phyloP scores from a whole-genome alignment of 2,888 invertebrate genomes.

The Eucera pruinosa region DNA sequence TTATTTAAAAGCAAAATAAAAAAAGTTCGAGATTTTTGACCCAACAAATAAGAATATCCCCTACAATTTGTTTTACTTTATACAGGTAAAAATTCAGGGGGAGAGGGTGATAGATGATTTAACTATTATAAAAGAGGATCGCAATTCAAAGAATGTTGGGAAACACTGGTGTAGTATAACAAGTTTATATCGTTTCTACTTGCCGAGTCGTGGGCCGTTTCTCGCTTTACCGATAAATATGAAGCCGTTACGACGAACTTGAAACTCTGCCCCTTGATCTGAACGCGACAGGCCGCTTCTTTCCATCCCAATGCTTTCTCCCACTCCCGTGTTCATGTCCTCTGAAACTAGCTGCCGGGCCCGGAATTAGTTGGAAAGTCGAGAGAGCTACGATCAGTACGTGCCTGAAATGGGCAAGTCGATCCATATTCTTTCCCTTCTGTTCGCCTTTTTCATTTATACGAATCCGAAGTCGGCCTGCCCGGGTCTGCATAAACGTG shows the following conservation, averaged over 20 bases:
- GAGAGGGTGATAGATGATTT: too few species aligned
- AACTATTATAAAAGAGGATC: too few species aligned
- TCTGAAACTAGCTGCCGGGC: constrained; percentile 29
- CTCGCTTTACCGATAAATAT: constrained; percentile 47
- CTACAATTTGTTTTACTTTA: too few species aligned
- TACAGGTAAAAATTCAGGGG: too few species aligned
- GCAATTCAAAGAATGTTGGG: too few species aligned
- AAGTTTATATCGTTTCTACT: constrained; percentile 17
- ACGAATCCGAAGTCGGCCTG: constrained; percentile 20
- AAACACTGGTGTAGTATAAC: too few species aligned
- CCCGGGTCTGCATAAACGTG: constrained; percentile 58
- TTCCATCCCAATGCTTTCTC: not conserved
- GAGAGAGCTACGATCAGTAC: constrained; percentile 67
- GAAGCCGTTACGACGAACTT: constrained; percentile 22
- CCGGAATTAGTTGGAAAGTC: constrained; percentile 69
- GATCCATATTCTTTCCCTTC: constrained; percentile 66
- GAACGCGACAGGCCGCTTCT: not conserved
- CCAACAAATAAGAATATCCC: too few species aligned
- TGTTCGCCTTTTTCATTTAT: constrained; percentile 64
- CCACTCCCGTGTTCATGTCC: constrained; percentile 16
- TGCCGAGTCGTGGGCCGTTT: constrained; percentile 35
- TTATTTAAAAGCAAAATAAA: too few species aligned
- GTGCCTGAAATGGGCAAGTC: constrained; percentile 66
- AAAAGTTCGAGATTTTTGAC: too few species aligned
- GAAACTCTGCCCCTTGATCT: constrained; percentile 7